These are phyloP conservation scores for Nyctereutes procyonoides DNA, from an alignment of 2,113 vertebrate genomes.

Conservation along the genomic window DNA sequence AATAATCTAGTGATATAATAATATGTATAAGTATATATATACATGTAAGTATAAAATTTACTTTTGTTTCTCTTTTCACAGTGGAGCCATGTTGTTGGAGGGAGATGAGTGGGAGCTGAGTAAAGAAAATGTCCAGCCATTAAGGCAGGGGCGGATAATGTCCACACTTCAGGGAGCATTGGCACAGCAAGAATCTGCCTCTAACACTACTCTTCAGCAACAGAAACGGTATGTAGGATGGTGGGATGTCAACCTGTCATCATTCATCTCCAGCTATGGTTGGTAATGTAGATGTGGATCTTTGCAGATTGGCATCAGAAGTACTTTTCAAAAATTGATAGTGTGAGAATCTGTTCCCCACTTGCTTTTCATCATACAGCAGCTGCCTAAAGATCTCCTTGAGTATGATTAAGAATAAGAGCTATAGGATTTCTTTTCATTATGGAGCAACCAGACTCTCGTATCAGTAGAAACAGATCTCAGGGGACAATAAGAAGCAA, in stretches of 20 bases:
- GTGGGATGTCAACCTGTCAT: background rate
- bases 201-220: slow-evolving; percentile 88
- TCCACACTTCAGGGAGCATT: slow-evolving; percentile 92
- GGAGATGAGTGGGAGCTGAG: slow-evolving; percentile 95
- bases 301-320: background rate
- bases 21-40: background rate
- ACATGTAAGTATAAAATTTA: background rate
- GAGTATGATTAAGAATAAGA: background rate
- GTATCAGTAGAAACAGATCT: slow-evolving; percentile 10
- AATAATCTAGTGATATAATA: background rate
- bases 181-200: slow-evolving; percentile 90
- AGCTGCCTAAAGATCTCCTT: background rate
- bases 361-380: background rate
- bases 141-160: slow-evolving; percentile 91
- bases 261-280: background rate
- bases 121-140: slow-evolving; percentile 98
- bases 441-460: slow-evolving; percentile 31
- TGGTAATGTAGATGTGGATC: background rate
- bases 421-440: slow-evolving; percentile 23
- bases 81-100: slow-evolving; percentile 88
- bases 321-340: background rate
- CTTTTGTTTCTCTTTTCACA: slow-evolving; percentile 56
- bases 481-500: background rate
- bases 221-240: slow-evolving; percentile 90
- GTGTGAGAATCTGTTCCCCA: background rate